These are phyloP conservation scores for Pristionchus mayeri DNA, from an alignment of 2,888 invertebrate genomes.

Conservation along the genomic window DNA sequence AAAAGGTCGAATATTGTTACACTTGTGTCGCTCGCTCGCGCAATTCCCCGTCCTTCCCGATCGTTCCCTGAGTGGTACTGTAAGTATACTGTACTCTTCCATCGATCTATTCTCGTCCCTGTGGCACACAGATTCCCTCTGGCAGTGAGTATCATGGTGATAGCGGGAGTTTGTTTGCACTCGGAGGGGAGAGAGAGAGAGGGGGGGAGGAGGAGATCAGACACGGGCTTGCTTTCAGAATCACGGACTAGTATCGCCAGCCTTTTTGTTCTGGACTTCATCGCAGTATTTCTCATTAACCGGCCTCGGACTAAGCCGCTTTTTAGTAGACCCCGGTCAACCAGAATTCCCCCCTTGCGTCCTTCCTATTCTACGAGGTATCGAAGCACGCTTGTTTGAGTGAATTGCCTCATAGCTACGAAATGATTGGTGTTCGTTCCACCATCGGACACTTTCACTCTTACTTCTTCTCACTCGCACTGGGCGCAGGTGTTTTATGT, in stretches of 20 bases:
- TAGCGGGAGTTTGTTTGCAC: constrained; percentile 18
- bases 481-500: not conserved
- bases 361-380: too few species aligned
- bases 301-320: constrained; percentile 7
- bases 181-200: not conserved
- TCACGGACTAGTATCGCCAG: constrained; percentile 3
- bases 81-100: not conserved
- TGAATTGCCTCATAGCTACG: not conserved
- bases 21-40: not conserved
- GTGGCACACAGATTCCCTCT: too few species aligned
- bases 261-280: not conserved
- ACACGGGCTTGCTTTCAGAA: constrained; percentile 24
- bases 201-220: not conserved
- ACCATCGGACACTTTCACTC: not conserved
- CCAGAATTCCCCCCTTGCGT: too few species aligned
- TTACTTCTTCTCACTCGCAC: not conserved
- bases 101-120: not conserved
- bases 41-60: not conserved
- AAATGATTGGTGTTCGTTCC: not conserved
- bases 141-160: constrained; percentile 22
- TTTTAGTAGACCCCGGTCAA: not conserved
- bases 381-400: not conserved
- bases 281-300: constrained; percentile 30
- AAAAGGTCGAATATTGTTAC: constrained; percentile 41
- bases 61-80: not conserved